phyloP scores from a whole-genome alignment of 2,888 invertebrate genomes.

The Agriopis marginaria region DNA sequence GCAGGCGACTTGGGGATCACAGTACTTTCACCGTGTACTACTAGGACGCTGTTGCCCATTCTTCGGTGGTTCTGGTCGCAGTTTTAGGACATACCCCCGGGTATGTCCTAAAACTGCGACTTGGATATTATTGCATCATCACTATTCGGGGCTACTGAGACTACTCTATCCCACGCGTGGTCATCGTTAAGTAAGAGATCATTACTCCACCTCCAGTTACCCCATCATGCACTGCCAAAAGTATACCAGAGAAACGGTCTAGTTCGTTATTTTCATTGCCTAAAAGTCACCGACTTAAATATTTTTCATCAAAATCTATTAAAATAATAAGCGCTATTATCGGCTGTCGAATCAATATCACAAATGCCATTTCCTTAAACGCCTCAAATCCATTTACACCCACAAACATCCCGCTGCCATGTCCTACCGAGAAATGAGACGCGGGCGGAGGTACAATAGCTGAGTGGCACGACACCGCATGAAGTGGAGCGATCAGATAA shows the following conservation, averaged over 20 bases:
- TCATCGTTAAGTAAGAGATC: not conserved
- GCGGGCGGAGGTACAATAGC: constrained; percentile 16
- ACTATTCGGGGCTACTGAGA: too few relatives aligned
- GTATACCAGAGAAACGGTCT: too few relatives aligned
- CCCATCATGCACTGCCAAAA: too few relatives aligned
- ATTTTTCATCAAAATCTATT: not conserved
- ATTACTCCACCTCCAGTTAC: not conserved
- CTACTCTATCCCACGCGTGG: not conserved
- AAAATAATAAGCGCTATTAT: not conserved
- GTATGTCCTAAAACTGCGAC: too few relatives aligned
- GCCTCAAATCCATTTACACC: constrained; percentile 15
- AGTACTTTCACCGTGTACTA: too few relatives aligned
- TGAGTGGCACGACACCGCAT: constrained; percentile 4
- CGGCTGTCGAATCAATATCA: constrained; percentile 3
- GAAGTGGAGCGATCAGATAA: constrained; percentile 57
- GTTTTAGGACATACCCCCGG: too few relatives aligned
- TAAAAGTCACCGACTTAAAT: not conserved
- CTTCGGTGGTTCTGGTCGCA: too few relatives aligned
- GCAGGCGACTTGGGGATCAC: too few relatives aligned
- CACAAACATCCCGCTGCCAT: constrained; percentile 6
- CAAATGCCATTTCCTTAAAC: constrained; percentile 3
- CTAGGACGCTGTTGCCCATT: too few relatives aligned
- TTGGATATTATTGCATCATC: too few relatives aligned
- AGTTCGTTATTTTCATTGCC: not conserved
- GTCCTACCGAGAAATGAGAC: not conserved